Conservation (phyloP, 2,888 invertebrate genomes). For the Pecten maximus region DNA sequence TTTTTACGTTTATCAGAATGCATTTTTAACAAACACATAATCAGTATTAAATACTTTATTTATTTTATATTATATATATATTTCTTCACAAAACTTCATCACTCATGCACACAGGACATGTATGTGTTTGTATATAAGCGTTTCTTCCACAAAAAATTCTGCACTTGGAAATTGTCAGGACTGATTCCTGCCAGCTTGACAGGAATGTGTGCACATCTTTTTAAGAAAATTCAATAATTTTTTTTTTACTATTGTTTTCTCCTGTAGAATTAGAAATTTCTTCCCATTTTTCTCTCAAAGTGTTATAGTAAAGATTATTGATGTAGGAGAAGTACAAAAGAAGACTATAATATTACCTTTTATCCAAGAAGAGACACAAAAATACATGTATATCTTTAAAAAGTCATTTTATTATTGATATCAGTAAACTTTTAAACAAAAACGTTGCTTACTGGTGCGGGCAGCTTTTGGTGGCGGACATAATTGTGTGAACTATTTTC, state of each 20-base stretch:
- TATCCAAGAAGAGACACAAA: no score
- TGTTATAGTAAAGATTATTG: not conserved
- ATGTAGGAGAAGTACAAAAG: not conserved
- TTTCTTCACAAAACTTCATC: not conserved
- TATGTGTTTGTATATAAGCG: not conserved
- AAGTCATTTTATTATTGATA: no score
- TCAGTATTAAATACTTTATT: not conserved
- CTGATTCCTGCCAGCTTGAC: not conserved
- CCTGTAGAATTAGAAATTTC: not conserved
- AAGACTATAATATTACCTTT: no score
- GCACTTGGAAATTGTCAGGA: not conserved
- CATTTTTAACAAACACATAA: not conserved
- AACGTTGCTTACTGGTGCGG: not conserved
- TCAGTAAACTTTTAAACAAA: no score
- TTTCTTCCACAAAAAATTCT: not conserved
- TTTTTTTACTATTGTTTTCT: not conserved
- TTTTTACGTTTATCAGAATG: slow-evolving; percentile 22
- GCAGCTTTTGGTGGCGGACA: slow-evolving; percentile 26
- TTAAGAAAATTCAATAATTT: not conserved
- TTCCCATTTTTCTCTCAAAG: not conserved
- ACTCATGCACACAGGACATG: not conserved
- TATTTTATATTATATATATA: not conserved
- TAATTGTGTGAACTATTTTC: not conserved
- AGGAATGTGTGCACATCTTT: slow-evolving; percentile 30
- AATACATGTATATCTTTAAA: no score